Base-by-base conservation (phyloP, 2,113 vertebrate genomes). In the Calonectris borealis region DNA sequence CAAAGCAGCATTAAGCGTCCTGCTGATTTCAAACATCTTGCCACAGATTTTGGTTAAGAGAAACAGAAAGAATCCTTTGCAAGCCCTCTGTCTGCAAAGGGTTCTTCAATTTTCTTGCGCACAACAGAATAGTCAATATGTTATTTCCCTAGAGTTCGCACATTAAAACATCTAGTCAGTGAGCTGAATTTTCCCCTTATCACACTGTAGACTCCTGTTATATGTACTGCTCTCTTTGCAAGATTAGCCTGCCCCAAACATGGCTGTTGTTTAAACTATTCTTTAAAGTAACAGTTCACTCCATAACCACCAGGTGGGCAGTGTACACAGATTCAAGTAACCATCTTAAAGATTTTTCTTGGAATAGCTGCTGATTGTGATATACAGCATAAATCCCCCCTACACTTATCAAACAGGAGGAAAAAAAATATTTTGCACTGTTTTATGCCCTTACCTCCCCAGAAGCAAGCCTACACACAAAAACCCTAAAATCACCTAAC, bases 1-100 rank as follows among this genome's bases (percentile, higher is more conserved):
- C 99, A 99, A 99, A 98, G 99, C 99, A 97, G 99, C 99, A 98
- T 99, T 99, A 98, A 99, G 99, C 98, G 99, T 99, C 99, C 99
- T 99, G 99, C 99, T 99, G 99, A 99, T 99, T 99, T 99, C 99
- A 98, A 99, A 99, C 99, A 99, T 99, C 99, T 99, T 99, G 98
- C 98, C 97, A 98, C 98, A 98, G 98, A 98, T 98, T 98, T 98
- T 98, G 98, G 97, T 98, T 98, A 97, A 98, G 97, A 98, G 97
- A 98, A 98, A 98, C 97, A 96, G 97, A 98, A 97, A 98, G 98
- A 98, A 98, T 98, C 98, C 98, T 98, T 98, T 98, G 98, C 98
- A 98, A 98, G 97, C 97, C 97, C 97, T 98, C 98, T 97, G 96
- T 98, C 98, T 98, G 98, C 98, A 98, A 98, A 98, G 97, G 98